Conservation (phyloP, 2,888 invertebrate species). For the Eulithis testata region DNA sequence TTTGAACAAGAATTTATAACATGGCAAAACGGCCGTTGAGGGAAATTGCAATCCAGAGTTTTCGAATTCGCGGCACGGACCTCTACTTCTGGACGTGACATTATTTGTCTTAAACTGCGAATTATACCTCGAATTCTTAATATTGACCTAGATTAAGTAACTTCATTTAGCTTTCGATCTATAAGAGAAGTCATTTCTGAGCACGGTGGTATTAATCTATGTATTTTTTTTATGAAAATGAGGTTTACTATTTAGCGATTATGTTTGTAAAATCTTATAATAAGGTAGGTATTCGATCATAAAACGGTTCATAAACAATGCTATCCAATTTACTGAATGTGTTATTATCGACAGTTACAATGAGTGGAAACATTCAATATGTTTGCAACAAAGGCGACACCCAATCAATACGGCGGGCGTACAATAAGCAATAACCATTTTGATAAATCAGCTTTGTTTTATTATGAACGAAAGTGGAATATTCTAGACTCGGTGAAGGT, state of each 20-base stretch:
- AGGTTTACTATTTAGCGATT: not conserved
- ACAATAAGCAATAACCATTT: slow-evolving; percentile 14
- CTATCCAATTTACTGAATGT: slow-evolving; percentile 7
- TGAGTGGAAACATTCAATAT: slow-evolving; percentile 6
- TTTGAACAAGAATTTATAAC: slow-evolving; percentile 12
- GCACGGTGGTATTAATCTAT: no score
- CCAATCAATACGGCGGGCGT: not conserved
- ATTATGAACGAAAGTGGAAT: not conserved
- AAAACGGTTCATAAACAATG: slow-evolving; percentile 1
- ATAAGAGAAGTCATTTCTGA: no score
- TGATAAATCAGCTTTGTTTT: slow-evolving; percentile 12
- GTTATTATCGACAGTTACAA: slow-evolving; percentile 5
- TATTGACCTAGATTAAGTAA: no score
- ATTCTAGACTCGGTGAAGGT: not conserved
- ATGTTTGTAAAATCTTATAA: not conserved
- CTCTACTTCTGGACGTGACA: slow-evolving; percentile 1
- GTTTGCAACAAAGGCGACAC: slow-evolving; percentile 14
- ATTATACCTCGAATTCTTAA: no score
- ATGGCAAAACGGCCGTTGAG: slow-evolving; percentile 1
- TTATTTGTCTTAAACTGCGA: not conserved
- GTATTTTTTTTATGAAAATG: no score
- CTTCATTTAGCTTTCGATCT: no score
- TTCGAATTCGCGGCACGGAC: slow-evolving; percentile 1
- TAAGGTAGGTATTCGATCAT: not conserved
- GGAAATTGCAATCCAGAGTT: slow-evolving; percentile 4